Base-by-base conservation (phyloP, 2,888 invertebrate genomes). In the Coenonympha arcania region DNA sequence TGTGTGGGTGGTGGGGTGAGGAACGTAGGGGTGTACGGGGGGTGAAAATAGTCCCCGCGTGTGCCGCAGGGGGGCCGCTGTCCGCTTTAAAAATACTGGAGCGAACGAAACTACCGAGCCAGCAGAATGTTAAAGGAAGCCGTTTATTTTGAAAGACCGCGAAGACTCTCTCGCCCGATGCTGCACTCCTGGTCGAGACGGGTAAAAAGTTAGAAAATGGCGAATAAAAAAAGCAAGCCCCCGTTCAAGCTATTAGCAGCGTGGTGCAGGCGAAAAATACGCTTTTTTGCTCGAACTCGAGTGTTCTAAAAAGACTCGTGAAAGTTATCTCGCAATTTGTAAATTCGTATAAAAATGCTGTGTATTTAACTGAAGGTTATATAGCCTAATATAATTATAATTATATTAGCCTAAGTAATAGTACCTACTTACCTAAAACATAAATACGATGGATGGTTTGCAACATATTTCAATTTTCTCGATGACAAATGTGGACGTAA, bases 41-140 rank as follows among this genome's bases (percentile, higher is more conserved):
- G 63, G 59, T 54, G 56, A 47, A 50, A 43, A 57, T 50, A 43
- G 47, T 39, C 42, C 71, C 71, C 79, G 76, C 74, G 76, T 75
- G 72, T 74, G 71, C 76, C 76, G 71, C 70, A 71, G 75, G 80
- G 76, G 73, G 81, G 73, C 13, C 65, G 73, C 73, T 80, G 80
- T 78, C 82, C 83, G 85, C 74, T 84, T 84, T 83, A 82, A 85
- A 85, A 85, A 85, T 83, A 82, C 80, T 73, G 71, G 77, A 75
- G 74, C 76, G 74, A 68, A 73, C 60, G 65, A 74, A 77, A 76
- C 79, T 78, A 75, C 76, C 68, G 68, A 70, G 71, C 69, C 66
- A 71, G 74, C 75, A 72, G 69, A 77, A 75, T 67, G 75, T 67
- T 75, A 73, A 76, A 79, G 74, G 79, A 79, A 79, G 72, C 76